A percentile compares a stretch with the other conserved stretches of the same genome.
Conservation (phyloP, 2,888 invertebrate genomes). For the Autographa pulchrina region DNA sequence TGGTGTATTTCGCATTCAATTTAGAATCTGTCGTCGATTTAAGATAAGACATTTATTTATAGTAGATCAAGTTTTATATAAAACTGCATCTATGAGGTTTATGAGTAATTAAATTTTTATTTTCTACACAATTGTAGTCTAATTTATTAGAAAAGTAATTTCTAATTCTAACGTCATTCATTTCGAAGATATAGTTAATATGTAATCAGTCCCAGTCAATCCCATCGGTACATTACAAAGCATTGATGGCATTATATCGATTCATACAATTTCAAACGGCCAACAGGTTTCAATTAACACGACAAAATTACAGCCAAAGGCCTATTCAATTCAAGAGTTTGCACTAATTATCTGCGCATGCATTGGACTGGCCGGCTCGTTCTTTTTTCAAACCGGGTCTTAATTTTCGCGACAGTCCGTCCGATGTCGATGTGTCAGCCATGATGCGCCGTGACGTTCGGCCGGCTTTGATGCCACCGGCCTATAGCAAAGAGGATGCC, state of each 20-base stretch:
- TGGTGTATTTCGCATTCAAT: too few relatives aligned
- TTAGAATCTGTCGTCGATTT: too few relatives aligned
- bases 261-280: slow-evolving; percentile 4
- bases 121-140: too few relatives aligned
- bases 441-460: slow-evolving; percentile 76
- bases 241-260: background rate
- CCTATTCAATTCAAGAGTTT: slow-evolving; percentile 53
- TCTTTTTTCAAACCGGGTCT: slow-evolving; percentile 61
- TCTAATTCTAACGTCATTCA: too few relatives aligned
- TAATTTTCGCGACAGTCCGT: slow-evolving; percentile 78
- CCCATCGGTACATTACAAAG: background rate
- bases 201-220: background rate
- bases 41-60: too few relatives aligned
- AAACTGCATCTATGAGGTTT: too few relatives aligned
- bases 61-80: too few relatives aligned
- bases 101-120: too few relatives aligned
- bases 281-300: slow-evolving; percentile 22
- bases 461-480: slow-evolving; percentile 73
- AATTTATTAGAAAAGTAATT: too few relatives aligned
- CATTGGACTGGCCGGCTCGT: slow-evolving; percentile 53
- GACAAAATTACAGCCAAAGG: slow-evolving; percentile 35
- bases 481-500: slow-evolving; percentile 54
- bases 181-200: background rate
- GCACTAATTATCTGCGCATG: slow-evolving; percentile 70
- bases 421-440: slow-evolving; percentile 77